Percentiles rank a stretch among this genome's conserved stretches.
Conservation (phyloP, 2,797 vertebrate species). For the Phoeniculus purpureus region DNA sequence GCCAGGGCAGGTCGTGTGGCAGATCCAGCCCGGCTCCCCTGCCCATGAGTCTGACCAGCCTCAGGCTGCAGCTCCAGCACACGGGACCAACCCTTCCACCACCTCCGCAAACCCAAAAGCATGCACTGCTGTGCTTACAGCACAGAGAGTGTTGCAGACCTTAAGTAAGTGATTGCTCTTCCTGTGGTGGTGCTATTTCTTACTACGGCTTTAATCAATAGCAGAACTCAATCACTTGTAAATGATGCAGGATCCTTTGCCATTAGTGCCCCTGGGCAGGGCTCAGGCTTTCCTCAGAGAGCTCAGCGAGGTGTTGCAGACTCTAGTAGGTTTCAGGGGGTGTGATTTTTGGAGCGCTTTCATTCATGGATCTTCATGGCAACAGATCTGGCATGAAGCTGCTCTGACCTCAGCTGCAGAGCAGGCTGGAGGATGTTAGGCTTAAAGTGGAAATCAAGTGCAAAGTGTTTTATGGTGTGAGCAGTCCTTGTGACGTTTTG, state of each 20-base stretch:
- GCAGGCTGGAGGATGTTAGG: neutral
- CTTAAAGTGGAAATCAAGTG: neutral
- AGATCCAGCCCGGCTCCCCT: neutral
- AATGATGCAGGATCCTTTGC: constrained; percentile 1
- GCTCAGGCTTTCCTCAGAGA: neutral
- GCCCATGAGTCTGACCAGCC: neutral
- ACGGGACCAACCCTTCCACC: neutral
- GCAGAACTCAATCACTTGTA: neutral
- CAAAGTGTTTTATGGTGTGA: neutral
- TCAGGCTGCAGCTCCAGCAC: neutral
- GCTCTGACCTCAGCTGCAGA: neutral
- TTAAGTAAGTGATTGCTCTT: neutral
- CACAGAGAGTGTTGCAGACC: neutral
- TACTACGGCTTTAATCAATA: constrained; percentile 1
- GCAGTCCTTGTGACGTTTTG: neutral
- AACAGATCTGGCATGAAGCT: neutral
- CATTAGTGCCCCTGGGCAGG: neutral
- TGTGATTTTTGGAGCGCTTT: neutral
- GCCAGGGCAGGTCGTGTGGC: neutral
- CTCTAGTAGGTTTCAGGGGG: neutral
- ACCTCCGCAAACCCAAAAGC: neutral
- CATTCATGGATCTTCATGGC: neutral
- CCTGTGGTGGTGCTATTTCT: neutral
- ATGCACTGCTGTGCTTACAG: neutral
- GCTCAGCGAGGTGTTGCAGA: neutral